phyloP scores from a whole-genome alignment of 2,888 invertebrate species.

The Sthenelais limicola region DNA sequence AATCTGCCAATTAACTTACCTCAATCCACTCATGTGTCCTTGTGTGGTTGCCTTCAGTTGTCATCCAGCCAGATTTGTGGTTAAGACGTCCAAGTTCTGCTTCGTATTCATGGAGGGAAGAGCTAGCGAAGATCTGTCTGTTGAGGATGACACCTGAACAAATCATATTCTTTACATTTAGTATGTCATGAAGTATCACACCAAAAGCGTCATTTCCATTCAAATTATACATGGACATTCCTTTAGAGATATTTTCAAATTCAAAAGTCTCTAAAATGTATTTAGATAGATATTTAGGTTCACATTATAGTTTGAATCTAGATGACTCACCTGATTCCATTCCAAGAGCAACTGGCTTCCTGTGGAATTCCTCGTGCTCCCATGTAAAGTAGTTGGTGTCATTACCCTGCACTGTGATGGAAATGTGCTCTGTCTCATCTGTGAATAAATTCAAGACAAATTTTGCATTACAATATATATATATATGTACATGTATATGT shows the following conservation, averaged over 20 bases:
- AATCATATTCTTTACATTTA: not conserved
- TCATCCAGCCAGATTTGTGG: slow-evolving; percentile 34
- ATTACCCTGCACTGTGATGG: slow-evolving; percentile 32
- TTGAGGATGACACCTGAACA: slow-evolving; percentile 34
- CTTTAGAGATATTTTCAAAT: not conserved
- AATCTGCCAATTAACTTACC: not conserved
- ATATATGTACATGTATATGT: too few species aligned
- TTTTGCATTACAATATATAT: too few species aligned
- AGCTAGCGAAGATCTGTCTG: slow-evolving; percentile 26
- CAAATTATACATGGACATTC: not conserved
- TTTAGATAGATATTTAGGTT: too few species aligned
- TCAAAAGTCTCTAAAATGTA: too few species aligned
- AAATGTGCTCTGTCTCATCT: slow-evolving; percentile 30
- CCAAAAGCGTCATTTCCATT: too few species aligned
- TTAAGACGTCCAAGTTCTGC: slow-evolving; percentile 22
- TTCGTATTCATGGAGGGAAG: not conserved
- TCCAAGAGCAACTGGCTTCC: slow-evolving; percentile 34
- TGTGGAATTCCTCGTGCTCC: slow-evolving; percentile 30
- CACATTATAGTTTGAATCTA: not conserved
- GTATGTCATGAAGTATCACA: too few species aligned
- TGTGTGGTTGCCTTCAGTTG: slow-evolving; percentile 14
- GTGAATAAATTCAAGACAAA: not conserved
- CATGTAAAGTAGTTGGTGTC: slow-evolving; percentile 35
- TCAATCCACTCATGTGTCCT: slow-evolving; percentile 12
- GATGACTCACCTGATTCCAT: slow-evolving; percentile 33